phyloP scores from a whole-genome alignment of 1,140 invertebrate genomes.

The Drosophila pruinosa region DNA sequence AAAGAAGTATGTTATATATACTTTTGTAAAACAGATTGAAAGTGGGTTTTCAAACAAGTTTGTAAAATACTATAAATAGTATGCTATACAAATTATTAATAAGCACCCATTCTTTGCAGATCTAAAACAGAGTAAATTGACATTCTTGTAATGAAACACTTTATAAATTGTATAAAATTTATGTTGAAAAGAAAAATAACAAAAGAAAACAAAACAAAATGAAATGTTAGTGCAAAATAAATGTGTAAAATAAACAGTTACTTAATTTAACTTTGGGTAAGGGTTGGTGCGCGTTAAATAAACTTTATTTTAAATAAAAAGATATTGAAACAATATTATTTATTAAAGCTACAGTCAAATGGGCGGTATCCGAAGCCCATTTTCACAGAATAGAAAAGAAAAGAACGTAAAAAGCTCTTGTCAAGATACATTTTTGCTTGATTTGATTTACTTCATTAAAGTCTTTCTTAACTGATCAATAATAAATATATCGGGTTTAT shows the following conservation, averaged over 20 bases:
- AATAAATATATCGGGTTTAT: too few relatives aligned
- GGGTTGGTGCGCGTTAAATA: background rate
- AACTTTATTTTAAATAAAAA: too few relatives aligned
- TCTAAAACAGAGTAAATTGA: slow-evolving; percentile 24
- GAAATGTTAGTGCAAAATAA: slow-evolving; percentile 79
- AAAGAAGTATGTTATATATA: background rate
- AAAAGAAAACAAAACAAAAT: slow-evolving; percentile 40
- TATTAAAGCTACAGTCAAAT: too few relatives aligned
- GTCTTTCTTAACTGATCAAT: too few relatives aligned
- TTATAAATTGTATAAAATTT: slow-evolving; percentile 56
- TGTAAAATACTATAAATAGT: background rate
- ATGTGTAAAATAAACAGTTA: slow-evolving; percentile 65
- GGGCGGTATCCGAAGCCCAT: too few relatives aligned
- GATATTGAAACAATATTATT: too few relatives aligned
- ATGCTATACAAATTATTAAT: background rate
- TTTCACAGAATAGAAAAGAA: too few relatives aligned
- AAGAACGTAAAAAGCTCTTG: too few relatives aligned
- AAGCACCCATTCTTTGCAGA: slow-evolving; percentile 44
- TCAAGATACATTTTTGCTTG: too few relatives aligned
- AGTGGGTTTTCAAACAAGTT: background rate
- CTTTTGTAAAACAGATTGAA: background rate
- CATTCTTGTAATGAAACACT: slow-evolving; percentile 24
- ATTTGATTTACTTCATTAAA: too few relatives aligned
- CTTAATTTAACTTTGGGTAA: background rate
- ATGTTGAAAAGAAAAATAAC: slow-evolving; percentile 35